Conservation (phyloP, 2,888 invertebrate species). For the Limnephilus rhombicus region DNA sequence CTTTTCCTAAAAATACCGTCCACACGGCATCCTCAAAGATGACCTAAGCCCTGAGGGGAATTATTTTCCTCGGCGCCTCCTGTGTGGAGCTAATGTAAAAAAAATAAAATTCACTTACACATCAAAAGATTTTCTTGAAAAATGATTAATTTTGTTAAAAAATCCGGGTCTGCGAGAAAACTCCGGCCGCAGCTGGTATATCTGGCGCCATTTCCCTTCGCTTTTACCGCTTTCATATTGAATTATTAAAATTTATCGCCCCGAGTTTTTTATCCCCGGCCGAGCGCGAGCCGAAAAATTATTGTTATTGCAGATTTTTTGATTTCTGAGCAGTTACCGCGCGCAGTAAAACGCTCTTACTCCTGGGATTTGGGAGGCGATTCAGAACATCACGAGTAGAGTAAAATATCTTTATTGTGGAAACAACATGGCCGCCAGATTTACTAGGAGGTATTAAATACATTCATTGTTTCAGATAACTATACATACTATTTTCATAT, state of each 20-base stretch:
- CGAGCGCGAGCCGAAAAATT: slow-evolving; percentile 70
- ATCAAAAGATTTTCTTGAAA: not conserved
- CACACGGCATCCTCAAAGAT: no score
- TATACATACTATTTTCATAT: no score
- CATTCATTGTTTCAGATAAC: no score
- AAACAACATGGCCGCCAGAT: not conserved
- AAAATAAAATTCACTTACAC: not conserved
- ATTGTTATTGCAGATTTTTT: slow-evolving; percentile 71
- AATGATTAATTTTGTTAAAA: not conserved
- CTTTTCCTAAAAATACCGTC: no score
- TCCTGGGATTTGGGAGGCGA: slow-evolving; percentile 26
- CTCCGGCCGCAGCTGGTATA: slow-evolving; percentile 47
- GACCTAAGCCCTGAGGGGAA: no score
- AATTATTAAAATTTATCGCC: slow-evolving; percentile 67
- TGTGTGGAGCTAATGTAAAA: no score
- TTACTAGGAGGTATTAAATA: no score
- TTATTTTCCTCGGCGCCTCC: no score
- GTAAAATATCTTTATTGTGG: not conserved
- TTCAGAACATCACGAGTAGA: not conserved
- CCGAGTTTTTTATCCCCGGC: slow-evolving; percentile 67
- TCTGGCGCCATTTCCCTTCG: slow-evolving; percentile 64
- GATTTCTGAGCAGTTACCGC: slow-evolving; percentile 66
- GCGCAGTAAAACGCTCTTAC: slow-evolving; percentile 24
- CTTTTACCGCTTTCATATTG: slow-evolving; percentile 66
- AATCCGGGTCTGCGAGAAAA: slow-evolving; percentile 59